These are phyloP conservation scores for Drosophila subsilvestris DNA, from an alignment of 2,888 invertebrate genomes.

Conservation along the genomic window DNA sequence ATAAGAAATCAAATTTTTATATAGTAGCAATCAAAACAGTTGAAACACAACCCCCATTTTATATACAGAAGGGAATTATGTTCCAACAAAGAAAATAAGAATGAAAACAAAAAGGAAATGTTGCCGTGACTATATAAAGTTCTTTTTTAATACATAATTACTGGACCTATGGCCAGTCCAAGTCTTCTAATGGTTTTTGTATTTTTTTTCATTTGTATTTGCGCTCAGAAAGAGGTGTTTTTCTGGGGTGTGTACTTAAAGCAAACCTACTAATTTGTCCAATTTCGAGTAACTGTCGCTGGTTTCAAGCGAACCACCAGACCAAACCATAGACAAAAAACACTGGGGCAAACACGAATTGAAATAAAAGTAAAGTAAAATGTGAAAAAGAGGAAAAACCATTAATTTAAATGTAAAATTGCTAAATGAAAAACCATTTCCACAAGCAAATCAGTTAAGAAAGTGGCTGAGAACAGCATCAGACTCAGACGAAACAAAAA, in stretches of 20 bases:
- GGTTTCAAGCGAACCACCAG: not conserved
- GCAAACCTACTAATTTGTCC: constrained; percentile 2
- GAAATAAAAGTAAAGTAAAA: not conserved
- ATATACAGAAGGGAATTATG: constrained; percentile 5
- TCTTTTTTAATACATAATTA: not conserved
- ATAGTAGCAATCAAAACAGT: constrained; percentile 44
- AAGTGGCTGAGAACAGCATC: constrained; percentile 29
- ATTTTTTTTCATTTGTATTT: constrained; percentile 5
- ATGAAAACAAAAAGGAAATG: not conserved
- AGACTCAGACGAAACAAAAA: constrained; percentile 45
- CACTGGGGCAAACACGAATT: not conserved
- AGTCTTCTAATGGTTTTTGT: not conserved
- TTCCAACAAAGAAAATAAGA: constrained; percentile 1
- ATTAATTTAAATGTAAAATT: not conserved
- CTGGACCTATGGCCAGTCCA: not conserved
- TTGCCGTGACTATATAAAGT: not conserved
- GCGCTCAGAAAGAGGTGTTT: not conserved
- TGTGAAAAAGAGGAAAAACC: not conserved
- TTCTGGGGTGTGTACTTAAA: constrained; percentile 2
- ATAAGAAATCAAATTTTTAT: constrained; percentile 37
- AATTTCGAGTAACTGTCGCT: not conserved
- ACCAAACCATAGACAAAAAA: constrained; percentile 1
- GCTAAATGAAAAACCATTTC: constrained; percentile 2
- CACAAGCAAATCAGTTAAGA: constrained; percentile 16
- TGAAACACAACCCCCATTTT: constrained; percentile 2